Evolutionary conservation across 1,140 invertebrate genomes (phyloP).

Genomic region (Drosophila repletoides): DNA sequence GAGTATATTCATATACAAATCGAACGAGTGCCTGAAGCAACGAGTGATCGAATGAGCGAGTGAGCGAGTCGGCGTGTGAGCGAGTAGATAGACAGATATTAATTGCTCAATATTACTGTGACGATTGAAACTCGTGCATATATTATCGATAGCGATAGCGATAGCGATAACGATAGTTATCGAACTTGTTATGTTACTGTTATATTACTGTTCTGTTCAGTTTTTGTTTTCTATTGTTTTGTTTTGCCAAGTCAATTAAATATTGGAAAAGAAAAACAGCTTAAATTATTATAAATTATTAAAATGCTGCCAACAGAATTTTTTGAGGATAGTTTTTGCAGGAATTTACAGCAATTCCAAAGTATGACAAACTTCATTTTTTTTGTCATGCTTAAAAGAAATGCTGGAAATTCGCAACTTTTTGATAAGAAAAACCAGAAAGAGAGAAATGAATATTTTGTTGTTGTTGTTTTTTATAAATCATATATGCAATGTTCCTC

Average conservation of each 20-base stretch:
- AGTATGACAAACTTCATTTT: not conserved
- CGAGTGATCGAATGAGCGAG: not conserved
- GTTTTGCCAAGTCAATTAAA: constrained; percentile 35
- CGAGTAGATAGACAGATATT: constrained; percentile 13
- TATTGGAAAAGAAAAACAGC: not conserved
- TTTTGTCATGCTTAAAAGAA: not conserved
- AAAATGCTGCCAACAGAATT: constrained; percentile 22
- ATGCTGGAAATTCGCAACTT: constrained; percentile 3
- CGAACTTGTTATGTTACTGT: constrained; percentile 17
- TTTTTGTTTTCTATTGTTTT: constrained; percentile 9
- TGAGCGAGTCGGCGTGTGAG: not conserved
- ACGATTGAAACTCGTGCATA: not conserved
- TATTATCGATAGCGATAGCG: constrained; percentile 4
- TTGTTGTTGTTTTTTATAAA: not conserved
- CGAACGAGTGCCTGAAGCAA: too few relatives aligned
- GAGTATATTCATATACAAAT: constrained; percentile 2
- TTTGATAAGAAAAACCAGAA: not conserved
- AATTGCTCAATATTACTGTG: constrained; percentile 11
- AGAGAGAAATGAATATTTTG: not conserved
- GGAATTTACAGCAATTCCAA: not conserved
- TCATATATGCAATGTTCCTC: constrained; percentile 17
- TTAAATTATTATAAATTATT: constrained; percentile 23
- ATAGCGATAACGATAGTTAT: constrained; percentile 11
- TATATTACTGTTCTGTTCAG: not conserved
- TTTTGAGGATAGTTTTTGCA: constrained; percentile 5